Conservation (phyloP, 2,888 invertebrate species). For the Limenitis camilla region DNA sequence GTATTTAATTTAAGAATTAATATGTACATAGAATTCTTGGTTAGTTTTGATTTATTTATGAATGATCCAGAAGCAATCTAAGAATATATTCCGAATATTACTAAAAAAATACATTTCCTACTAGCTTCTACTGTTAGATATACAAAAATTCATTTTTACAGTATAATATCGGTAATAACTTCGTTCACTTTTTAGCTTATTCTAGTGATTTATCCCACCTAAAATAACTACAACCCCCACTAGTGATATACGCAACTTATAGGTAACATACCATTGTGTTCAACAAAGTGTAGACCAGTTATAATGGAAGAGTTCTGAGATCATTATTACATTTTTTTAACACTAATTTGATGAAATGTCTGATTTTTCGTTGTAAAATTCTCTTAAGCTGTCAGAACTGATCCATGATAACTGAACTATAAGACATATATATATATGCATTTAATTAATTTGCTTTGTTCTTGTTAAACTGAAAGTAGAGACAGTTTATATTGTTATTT, state of each 20-base stretch:
- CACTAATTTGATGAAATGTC: background rate
- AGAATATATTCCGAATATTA: too few relatives aligned
- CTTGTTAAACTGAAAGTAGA: constrained; percentile 34
- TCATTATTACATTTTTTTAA: background rate
- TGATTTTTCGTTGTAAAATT: too few relatives aligned
- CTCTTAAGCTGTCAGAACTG: too few relatives aligned
- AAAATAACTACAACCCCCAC: constrained; percentile 39
- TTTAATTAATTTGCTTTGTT: constrained; percentile 43
- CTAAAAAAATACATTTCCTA: too few relatives aligned
- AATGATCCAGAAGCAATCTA: too few relatives aligned
- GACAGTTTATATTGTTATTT: constrained; percentile 40
- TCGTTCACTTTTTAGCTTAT: constrained; percentile 47
- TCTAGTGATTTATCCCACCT: constrained; percentile 57
- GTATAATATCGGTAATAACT: constrained; percentile 25
- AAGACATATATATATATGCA: constrained; percentile 26
- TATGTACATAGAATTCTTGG: too few relatives aligned
- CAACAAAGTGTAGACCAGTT: constrained; percentile 24
- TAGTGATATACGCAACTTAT: constrained; percentile 29
- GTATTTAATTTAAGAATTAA: too few relatives aligned
- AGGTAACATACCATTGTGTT: constrained; percentile 44
- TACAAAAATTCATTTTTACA: too few relatives aligned
- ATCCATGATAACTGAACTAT: too few relatives aligned
- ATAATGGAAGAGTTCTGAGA: constrained; percentile 1
- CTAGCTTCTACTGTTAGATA: too few relatives aligned
- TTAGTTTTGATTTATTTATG: too few relatives aligned